Evolutionary conservation across 2,888 invertebrate genomes (phyloP).

Genomic region (Fragum sueziense): DNA sequence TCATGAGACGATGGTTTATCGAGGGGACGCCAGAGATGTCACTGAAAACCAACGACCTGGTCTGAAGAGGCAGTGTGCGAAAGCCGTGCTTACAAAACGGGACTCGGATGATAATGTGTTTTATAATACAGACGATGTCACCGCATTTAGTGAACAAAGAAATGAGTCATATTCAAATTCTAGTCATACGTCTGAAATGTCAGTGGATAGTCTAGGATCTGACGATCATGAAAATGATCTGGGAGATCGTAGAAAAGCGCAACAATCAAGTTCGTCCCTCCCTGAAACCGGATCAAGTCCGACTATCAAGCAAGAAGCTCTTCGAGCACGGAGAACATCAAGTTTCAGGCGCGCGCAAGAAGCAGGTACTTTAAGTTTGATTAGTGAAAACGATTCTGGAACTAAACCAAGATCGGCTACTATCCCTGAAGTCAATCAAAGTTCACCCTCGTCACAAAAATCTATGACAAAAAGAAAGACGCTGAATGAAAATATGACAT

Average conservation of each 20-base stretch:
- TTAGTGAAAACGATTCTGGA: constrained; percentile 26
- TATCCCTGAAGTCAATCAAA: constrained; percentile 58
- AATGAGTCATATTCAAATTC: constrained; percentile 34
- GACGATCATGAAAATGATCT: constrained; percentile 51
- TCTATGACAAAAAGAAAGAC: constrained; percentile 70
- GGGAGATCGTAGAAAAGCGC: constrained; percentile 20
- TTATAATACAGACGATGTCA: constrained; percentile 34
- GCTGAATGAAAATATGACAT: constrained; percentile 59
- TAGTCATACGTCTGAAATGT: constrained; percentile 51
- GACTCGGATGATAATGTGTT: constrained; percentile 48
- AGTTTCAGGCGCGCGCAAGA: constrained; percentile 66
- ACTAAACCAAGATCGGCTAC: constrained; percentile 29
- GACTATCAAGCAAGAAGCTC: constrained; percentile 49
- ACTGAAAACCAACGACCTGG: constrained; percentile 30
- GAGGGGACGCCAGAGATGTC: constrained; percentile 40
- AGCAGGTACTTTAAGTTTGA: constrained; percentile 44
- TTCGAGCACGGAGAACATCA: constrained; percentile 59
- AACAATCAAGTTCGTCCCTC: constrained; percentile 54
- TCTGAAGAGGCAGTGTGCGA: constrained; percentile 52
- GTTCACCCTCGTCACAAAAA: constrained; percentile 70
- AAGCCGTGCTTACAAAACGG: constrained; percentile 41
- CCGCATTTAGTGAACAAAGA: constrained; percentile 21
- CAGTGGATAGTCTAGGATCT: constrained; percentile 38
- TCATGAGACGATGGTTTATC: background rate
- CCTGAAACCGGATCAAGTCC: constrained; percentile 47